These are phyloP conservation scores for Pachycephala philippinensis DNA, from an alignment of 2,113 vertebrate genomes.

Conservation along the genomic window DNA sequence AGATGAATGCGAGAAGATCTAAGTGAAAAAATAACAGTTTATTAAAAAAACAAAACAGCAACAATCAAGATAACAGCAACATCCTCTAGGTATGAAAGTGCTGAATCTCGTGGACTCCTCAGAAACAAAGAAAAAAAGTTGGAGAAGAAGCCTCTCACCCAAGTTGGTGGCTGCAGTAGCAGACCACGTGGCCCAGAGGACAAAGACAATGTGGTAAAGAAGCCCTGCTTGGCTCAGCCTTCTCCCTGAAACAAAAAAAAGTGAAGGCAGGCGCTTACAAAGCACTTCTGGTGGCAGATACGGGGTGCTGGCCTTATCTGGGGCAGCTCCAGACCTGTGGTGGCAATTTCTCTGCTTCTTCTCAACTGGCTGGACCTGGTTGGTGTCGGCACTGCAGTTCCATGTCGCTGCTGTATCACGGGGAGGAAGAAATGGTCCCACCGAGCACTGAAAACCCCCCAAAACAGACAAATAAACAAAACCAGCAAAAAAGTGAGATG, in stretches of 20 bases:
- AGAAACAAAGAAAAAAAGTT: neutral
- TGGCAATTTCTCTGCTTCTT: neutral
- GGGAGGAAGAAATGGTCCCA: neutral
- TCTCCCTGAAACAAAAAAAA: neutral
- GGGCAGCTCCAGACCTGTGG: neutral
- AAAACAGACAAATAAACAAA: neutral
- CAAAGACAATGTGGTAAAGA: too few relatives aligned
- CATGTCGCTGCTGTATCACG: rapidly evolving
- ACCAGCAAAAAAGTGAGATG: neutral
- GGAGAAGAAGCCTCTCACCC: neutral
- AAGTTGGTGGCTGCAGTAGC: neutral
- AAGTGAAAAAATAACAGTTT: neutral
- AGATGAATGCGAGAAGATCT: rapidly evolving
- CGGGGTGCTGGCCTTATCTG: neutral
- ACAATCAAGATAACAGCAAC: neutral
- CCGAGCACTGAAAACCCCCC: neutral
- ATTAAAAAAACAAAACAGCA: neutral
- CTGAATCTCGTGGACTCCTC: rapidly evolving
- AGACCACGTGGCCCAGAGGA: neutral
- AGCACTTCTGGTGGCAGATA: too few relatives aligned
- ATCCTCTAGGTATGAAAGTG: neutral
- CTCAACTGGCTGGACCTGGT: neutral
- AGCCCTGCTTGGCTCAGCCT: neutral
- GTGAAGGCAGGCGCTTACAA: neutral
- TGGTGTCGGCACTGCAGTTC: neutral